Evolutionary conservation across 2,797 vertebrate genomes (phyloP).

Genomic region (Siniperca undulata): DNA sequence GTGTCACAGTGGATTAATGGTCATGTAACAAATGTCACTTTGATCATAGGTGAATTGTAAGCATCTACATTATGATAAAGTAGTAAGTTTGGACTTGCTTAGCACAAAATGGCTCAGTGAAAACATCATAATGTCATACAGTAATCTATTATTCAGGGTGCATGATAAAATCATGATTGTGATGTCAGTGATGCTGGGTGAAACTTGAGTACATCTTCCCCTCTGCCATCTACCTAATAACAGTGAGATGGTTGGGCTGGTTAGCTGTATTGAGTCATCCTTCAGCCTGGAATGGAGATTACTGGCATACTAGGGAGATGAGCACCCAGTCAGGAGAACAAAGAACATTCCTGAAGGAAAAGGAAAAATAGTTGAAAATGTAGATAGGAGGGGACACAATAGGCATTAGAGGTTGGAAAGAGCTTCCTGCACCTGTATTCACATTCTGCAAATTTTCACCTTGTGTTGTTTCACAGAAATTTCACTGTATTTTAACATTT

Average conservation of each 20-base stretch:
- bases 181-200: background rate
- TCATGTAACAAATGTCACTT: background rate
- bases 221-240: background rate
- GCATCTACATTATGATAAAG: conserved; percentile 6
- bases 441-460: background rate
- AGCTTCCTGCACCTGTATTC: background rate
- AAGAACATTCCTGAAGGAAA: background rate
- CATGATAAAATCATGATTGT: background rate
- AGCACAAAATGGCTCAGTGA: background rate
- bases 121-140: background rate
- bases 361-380: background rate
- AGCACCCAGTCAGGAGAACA: background rate
- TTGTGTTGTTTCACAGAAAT: background rate
- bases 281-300: conserved; percentile 2
- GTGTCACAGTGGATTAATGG: conserved; percentile 14
- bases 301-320: background rate
- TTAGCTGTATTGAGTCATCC: background rate
- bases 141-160: background rate
- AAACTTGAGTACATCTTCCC: background rate
- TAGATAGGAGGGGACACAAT: background rate
- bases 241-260: background rate
- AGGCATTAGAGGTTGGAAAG: background rate
- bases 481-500: background rate
- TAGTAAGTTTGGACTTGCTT: background rate
- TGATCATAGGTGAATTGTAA: background rate